Evolutionary conservation across 2,888 invertebrate species (phyloP).

Genomic region (Rhagonycha fulva): DNA sequence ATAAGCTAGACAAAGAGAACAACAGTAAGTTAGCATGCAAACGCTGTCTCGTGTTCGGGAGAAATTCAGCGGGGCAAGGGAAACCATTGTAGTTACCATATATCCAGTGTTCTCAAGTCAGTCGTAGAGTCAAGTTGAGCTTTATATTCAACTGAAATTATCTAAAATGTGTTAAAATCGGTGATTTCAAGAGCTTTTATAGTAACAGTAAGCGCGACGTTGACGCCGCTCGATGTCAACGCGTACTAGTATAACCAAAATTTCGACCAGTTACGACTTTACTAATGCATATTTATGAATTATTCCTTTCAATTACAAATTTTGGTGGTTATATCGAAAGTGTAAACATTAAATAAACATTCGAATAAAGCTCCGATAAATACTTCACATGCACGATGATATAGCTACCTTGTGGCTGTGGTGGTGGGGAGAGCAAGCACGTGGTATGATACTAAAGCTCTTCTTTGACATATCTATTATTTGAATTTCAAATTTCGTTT

Average conservation of each 20-base stretch:
- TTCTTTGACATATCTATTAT: slow-evolving; percentile 9
- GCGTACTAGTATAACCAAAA: not conserved
- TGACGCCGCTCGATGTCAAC: slow-evolving; percentile 13
- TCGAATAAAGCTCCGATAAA: not conserved
- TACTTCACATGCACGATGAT: not conserved
- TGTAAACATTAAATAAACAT: slow-evolving; percentile 6
- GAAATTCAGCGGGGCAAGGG: slow-evolving; percentile 54
- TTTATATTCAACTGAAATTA: slow-evolving; percentile 29
- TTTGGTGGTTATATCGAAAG: slow-evolving; percentile 2
- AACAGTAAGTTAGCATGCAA: slow-evolving; percentile 56
- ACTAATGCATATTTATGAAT: slow-evolving; percentile 22
- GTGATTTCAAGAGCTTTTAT: slow-evolving; percentile 19
- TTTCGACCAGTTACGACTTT: not conserved
- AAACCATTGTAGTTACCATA: slow-evolving; percentile 56
- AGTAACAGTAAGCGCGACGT: slow-evolving; percentile 20
- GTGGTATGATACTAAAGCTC: slow-evolving; percentile 22
- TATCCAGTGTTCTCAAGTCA: slow-evolving; percentile 58
- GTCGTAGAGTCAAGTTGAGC: slow-evolving; percentile 53
- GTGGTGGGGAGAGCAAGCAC: slow-evolving; percentile 27
- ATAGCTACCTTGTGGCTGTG: not conserved
- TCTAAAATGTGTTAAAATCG: slow-evolving; percentile 26
- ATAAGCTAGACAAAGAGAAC: slow-evolving; percentile 48
- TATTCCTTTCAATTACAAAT: slow-evolving; percentile 17
- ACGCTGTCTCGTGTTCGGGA: slow-evolving; percentile 57
- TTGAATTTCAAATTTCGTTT: not conserved